Evolutionary conservation across 2,797 vertebrate genomes (phyloP).

Genomic region (Peromyscus eremicus): DNA sequence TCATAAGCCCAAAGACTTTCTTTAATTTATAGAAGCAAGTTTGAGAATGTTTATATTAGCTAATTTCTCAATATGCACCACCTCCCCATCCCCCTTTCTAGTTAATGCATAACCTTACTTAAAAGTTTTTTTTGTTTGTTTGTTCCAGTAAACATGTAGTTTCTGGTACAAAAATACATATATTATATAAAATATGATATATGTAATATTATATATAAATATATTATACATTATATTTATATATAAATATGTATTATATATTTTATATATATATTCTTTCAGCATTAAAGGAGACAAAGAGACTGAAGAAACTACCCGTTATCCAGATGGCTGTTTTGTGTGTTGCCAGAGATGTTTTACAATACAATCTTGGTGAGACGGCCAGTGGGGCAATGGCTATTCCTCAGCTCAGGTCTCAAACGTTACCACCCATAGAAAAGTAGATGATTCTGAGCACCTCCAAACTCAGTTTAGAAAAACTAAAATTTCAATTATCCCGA

Average conservation of each 20-base stretch:
- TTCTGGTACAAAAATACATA: background rate
- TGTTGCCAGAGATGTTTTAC: background rate
- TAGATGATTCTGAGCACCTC: background rate
- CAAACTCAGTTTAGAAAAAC: conserved; percentile 15
- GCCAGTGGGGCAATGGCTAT: background rate
- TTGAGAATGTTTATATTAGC: conserved; percentile 35
- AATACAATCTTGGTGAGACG: background rate
- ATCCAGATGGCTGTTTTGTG: background rate
- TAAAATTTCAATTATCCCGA: background rate
- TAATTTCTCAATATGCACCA: background rate
- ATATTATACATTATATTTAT: background rate
- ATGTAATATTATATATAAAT: too few relatives aligned
- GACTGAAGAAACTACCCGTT: background rate
- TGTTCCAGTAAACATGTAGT: background rate
- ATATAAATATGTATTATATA: background rate
- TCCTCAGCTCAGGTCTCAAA: background rate
- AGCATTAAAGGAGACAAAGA: conserved; percentile 23
- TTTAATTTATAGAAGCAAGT: conserved; percentile 40
- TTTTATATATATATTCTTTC: background rate
- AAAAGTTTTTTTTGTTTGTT: background rate
- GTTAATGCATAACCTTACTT: conserved; percentile 29
- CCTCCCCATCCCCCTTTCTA: background rate
- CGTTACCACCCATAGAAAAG: background rate
- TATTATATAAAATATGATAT: background rate
- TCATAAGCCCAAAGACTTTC: background rate